A percentile compares a stretch with the other conserved stretches of the same genome.
phyloP scores from a whole-genome alignment of 2,113 vertebrate genomes.

The Thymallus thymallus region DNA sequence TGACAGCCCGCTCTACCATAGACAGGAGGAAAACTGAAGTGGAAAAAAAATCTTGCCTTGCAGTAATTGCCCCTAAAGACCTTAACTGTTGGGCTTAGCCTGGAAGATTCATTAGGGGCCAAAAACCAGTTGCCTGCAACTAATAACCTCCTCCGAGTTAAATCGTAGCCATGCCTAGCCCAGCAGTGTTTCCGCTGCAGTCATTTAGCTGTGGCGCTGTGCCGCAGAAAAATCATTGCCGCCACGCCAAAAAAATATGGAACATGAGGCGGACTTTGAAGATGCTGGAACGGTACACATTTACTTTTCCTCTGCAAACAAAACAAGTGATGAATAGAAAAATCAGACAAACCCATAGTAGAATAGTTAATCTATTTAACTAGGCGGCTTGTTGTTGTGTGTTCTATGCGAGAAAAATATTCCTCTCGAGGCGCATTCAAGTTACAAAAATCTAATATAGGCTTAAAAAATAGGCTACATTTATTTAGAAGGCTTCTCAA shows the following conservation, averaged over 20 bases:
- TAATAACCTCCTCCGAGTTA: constrained; percentile 23
- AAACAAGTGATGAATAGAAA: too few species aligned
- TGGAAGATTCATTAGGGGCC: constrained; percentile 22
- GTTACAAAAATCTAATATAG: too few species aligned
- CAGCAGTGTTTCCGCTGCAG: not conserved
- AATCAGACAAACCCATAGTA: too few species aligned
- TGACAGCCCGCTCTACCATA: constrained; percentile 13
- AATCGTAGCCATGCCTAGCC: not conserved
- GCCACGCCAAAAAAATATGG: not conserved
- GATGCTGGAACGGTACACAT: too few species aligned
- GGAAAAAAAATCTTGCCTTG: constrained; percentile 21
- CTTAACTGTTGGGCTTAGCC: constrained; percentile 28
- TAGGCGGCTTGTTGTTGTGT: too few species aligned
- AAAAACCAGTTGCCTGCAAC: constrained; percentile 15
- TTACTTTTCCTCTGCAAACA: too few species aligned
- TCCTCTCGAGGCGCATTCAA: too few species aligned
- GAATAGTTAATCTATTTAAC: too few species aligned
- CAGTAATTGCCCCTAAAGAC: constrained; percentile 38
- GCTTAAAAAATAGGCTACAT: too few species aligned
- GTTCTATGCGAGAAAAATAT: too few species aligned
- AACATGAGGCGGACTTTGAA: too few species aligned
- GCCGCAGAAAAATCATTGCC: not conserved
- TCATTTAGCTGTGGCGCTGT: not conserved
- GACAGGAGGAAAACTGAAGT: constrained; percentile 15
- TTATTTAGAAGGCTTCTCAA: too few species aligned